Evolutionary conservation across 2,113 vertebrate species (phyloP).

Genomic region (Megaceryle maxima): DNA sequence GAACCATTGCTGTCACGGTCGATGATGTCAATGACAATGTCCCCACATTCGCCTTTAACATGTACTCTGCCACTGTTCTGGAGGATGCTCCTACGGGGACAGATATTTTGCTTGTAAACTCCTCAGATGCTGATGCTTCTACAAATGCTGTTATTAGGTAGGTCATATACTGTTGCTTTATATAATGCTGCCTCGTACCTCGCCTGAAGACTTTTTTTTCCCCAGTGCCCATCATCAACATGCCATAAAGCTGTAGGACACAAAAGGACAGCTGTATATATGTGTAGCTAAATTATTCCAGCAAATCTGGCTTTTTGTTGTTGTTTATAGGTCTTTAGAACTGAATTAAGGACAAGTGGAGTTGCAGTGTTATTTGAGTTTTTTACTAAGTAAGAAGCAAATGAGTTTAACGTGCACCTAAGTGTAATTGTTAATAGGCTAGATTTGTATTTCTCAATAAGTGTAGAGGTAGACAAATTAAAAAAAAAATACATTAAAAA

Average conservation of each 20-base stretch:
- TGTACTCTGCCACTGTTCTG: slow-evolving; percentile 84
- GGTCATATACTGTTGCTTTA: neutral
- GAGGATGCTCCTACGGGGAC: slow-evolving; percentile 92
- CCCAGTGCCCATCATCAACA: neutral
- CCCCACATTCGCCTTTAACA: slow-evolving; percentile 83
- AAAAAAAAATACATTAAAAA: neutral
- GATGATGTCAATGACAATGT: slow-evolving; percentile 93
- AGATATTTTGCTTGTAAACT: slow-evolving; percentile 90
- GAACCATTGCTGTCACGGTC: slow-evolving; percentile 87
- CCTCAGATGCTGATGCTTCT: slow-evolving; percentile 88
- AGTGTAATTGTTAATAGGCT: neutral
- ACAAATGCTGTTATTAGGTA: slow-evolving; percentile 94
- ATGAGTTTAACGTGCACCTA: neutral
- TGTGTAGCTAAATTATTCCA: neutral
- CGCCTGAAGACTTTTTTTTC: neutral
- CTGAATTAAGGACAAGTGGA: neutral
- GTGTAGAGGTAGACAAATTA: neutral
- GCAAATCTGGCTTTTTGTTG: neutral
- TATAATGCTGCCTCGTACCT: neutral
- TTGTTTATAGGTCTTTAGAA: neutral
- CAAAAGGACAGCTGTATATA: neutral
- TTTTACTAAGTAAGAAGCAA: neutral
- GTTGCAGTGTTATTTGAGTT: neutral
- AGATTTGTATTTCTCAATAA: neutral
- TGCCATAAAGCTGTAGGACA: neutral